A percentile compares a stretch with the other conserved stretches of the same genome.
Evolutionary conservation across 2,797 vertebrate species (phyloP).

Genomic region (Strix occidentalis): DNA sequence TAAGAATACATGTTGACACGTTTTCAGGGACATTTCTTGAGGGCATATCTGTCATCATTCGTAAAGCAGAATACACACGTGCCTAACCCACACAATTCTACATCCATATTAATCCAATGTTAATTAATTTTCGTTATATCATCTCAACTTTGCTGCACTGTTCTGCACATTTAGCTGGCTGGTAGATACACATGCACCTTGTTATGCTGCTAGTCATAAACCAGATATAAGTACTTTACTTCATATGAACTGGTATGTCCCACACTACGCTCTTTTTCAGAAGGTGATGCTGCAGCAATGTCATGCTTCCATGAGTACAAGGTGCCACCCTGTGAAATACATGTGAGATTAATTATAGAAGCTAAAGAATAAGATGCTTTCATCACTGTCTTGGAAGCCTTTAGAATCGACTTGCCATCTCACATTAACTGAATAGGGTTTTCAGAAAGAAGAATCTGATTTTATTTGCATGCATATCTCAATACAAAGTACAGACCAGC

Average conservation of each 20-base stretch:
- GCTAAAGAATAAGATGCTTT: neutral
- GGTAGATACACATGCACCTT: neutral
- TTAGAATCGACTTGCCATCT: neutral
- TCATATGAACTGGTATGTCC: neutral
- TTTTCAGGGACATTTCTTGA: neutral
- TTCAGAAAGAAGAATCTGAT: constrained; percentile 41
- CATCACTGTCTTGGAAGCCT: constrained; percentile 19
- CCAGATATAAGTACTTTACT: neutral
- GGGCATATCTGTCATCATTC: neutral
- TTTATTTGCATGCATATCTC: constrained; percentile 61
- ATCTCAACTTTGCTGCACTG: neutral
- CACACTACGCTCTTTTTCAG: fast-evolving
- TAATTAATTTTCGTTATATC: neutral
- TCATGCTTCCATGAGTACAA: neutral
- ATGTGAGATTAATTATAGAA: neutral
- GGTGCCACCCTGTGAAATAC: constrained; percentile 9
- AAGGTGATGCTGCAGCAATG: neutral
- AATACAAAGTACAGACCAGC: neutral
- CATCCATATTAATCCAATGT: neutral
- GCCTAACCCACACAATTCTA: neutral
- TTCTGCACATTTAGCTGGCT: neutral
- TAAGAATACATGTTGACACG: neutral
- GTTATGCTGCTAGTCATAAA: neutral
- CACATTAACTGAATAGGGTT: neutral
- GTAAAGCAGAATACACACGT: neutral